Base-by-base conservation (phyloP, 2,797 vertebrate species). In the Xiphorhynchus erythropygius region DNA sequence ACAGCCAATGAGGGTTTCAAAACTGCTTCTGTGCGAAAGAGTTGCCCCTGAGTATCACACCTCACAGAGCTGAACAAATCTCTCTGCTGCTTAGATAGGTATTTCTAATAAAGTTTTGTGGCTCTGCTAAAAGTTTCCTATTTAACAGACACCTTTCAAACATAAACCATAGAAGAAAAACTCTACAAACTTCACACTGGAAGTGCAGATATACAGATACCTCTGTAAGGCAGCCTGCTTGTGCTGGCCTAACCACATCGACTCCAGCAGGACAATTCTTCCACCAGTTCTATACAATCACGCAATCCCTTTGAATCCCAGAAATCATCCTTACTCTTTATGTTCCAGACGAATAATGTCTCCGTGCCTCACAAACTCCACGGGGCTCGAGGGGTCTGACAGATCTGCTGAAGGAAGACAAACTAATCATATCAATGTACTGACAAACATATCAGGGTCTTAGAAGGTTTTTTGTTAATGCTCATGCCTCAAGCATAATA, bases 291-390 rank as follows among this genome's bases (percentile, higher is more conserved):
- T 42, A 53, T 28, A 55, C 19, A 87, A 63, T 35, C 68, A 35
- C 3, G 16, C 53, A n/a, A 64, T 78, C 68, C 63, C 49, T 80
- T 7, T 50, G 69, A 86, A 93, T 60, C 30, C 39, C 83, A 93
- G 23, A 93, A 94, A 64, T 27, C 42, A 53, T 44, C 73, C 98
- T 98, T 98, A 99, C 99, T 99, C 99, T 98, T 99, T 99, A 96
- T 99, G 99, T 96, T 99, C 99, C 93, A 99, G 96, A 53, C 98
- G 98, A 96, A 99, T 97, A 71, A 99, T 94, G 96, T 99, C 99
- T 94, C 99, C 99, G 8, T 99, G 98, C 57, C 97, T 98, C 90
- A 99, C 98, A 87, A 99, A 98, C 87, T 99, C 98, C 93, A 98
- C 98, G 13, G 96, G 96, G 33, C 94, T 98, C 7, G 97, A 97